phyloP scores from a whole-genome alignment of 1,140 invertebrate species.

The Drosophila lowei region DNA sequence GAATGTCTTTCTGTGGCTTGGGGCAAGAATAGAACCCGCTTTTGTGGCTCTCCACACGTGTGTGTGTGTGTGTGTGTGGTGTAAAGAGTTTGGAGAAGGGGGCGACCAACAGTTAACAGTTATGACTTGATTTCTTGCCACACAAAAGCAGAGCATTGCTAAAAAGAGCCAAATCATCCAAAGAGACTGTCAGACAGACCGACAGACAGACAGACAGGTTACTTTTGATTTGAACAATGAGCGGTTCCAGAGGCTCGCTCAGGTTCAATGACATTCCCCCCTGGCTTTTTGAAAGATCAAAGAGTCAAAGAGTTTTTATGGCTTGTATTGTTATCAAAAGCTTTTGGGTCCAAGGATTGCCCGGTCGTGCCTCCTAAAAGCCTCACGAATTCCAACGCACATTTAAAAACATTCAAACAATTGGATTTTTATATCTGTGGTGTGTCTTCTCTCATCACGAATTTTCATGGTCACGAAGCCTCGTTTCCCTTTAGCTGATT shows the following conservation, averaged over 20 bases:
- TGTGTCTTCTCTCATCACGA: slow-evolving; percentile 43
- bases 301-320: background rate
- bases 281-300: background rate
- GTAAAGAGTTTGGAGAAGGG: too few relatives aligned
- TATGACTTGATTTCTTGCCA: slow-evolving; percentile 72
- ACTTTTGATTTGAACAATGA: slow-evolving; percentile 41
- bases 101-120: slow-evolving; percentile 42
- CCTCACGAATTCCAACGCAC: slow-evolving; percentile 41
- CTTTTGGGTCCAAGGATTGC: slow-evolving; percentile 25
- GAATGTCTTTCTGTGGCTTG: too few relatives aligned
- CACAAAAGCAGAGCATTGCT: slow-evolving; percentile 44
- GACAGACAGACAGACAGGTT: slow-evolving; percentile 26
- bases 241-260: slow-evolving; percentile 11
- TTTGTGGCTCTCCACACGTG: too few relatives aligned
- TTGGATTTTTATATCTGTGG: slow-evolving; percentile 2
- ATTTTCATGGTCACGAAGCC: slow-evolving; percentile 66
- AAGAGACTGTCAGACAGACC: slow-evolving; percentile 25
- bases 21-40: too few relatives aligned
- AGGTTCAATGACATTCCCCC: slow-evolving; percentile 44
- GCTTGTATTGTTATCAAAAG: too few relatives aligned
- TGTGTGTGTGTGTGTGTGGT: too few relatives aligned
- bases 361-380: slow-evolving; percentile 24
- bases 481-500: slow-evolving; percentile 25
- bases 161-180: slow-evolving; percentile 68
- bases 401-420: slow-evolving; percentile 2